These are phyloP conservation scores for Phoxinus dragarum DNA, from an alignment of 2,797 vertebrate genomes.

Conservation along the genomic window DNA sequence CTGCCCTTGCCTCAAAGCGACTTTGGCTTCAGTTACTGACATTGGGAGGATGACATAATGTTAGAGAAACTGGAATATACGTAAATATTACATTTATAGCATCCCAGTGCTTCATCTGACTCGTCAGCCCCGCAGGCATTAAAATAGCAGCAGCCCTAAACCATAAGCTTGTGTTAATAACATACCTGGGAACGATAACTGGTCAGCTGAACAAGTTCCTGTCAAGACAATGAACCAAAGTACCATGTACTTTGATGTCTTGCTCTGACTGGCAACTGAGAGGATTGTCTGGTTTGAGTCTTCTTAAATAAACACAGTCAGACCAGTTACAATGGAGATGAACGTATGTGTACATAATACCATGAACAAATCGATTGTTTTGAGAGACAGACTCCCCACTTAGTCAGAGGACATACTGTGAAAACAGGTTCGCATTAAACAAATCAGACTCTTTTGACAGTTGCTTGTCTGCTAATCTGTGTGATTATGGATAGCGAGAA, in stretches of 20 bases:
- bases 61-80: neutral
- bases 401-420: constrained; percentile 23
- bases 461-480: constrained; percentile 40
- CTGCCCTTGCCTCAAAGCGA: neutral
- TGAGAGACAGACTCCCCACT: constrained; percentile 31
- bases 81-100: neutral
- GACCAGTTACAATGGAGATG: constrained; percentile 22
- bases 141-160: neutral
- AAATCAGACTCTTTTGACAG: constrained; percentile 31
- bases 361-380: constrained; percentile 22
- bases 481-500: constrained; percentile 42
- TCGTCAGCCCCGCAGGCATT: neutral
- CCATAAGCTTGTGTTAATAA: neutral
- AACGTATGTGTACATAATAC: constrained; percentile 28
- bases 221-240: constrained; percentile 23
- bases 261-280: neutral
- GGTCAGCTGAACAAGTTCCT: constrained; percentile 36
- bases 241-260: constrained; percentile 17
- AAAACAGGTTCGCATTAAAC: constrained; percentile 38
- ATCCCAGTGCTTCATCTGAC: neutral
- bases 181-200: neutral
- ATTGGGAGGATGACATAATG: neutral
- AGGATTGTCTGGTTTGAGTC: constrained; percentile 5
- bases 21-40: neutral
- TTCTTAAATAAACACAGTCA: constrained; percentile 18